Conservation (phyloP, 2,888 invertebrate species). For the Sinodicranocentrus sp. region DNA sequence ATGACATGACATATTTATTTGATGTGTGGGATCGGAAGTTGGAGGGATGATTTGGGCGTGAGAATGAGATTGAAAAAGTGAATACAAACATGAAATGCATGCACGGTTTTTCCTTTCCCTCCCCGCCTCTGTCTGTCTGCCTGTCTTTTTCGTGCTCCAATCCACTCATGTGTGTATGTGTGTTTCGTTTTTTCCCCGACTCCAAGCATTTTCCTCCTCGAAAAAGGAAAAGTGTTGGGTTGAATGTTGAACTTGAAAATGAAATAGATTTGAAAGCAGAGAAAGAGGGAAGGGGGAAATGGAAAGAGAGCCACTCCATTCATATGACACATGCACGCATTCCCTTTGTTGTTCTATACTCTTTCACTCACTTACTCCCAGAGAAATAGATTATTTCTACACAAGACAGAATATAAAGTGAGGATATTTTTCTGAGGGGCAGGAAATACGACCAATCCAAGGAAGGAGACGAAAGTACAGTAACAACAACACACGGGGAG, state of each 20-base stretch:
- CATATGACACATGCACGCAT: constrained; percentile 38
- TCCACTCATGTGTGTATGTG: constrained; percentile 20
- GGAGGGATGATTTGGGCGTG: constrained; percentile 76
- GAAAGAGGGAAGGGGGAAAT: constrained; percentile 30
- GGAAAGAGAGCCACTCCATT: constrained; percentile 1
- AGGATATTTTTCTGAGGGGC: constrained; percentile 58
- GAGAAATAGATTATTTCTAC: constrained; percentile 43
- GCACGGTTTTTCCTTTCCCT: constrained; percentile 40
- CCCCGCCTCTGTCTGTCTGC: constrained; percentile 66
- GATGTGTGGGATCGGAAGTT: constrained; percentile 64
- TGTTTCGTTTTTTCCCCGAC: constrained; percentile 44
- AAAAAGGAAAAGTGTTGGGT: constrained; percentile 43
- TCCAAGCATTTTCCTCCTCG: constrained; percentile 26
- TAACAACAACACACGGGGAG: constrained; percentile 45
- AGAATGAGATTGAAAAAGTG: constrained; percentile 73
- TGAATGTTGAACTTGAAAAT: constrained; percentile 37
- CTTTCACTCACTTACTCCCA: constrained; percentile 20
- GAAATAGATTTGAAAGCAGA: constrained; percentile 42
- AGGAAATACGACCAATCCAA: constrained; percentile 63
- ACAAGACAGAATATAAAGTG: constrained; percentile 44
- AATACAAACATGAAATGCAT: constrained; percentile 58
- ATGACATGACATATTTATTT: constrained; percentile 46
- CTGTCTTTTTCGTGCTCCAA: constrained; percentile 35
- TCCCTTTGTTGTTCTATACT: constrained; percentile 3
- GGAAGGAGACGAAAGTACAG: constrained; percentile 61